Base-by-base conservation (phyloP, 35 echinoderm and acorn worm species). In the Antedon bifida region DNA sequence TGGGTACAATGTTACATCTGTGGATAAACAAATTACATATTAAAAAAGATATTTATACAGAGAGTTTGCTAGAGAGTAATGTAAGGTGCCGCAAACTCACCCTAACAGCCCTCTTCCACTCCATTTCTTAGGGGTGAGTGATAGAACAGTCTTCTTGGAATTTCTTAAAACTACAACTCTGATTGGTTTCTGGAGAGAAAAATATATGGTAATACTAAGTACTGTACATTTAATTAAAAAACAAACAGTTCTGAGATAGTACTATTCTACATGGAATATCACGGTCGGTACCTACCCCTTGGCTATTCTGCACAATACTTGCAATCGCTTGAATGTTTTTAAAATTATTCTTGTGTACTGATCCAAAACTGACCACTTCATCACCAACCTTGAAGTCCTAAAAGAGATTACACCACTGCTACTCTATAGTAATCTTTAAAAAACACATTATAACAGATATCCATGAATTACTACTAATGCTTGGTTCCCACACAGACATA, bases 361-460 rank as follows among this genome's bases (percentile, higher is more conserved):
- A 90, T 9, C 92, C 92, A 94, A 94, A 94, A 35, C 86, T 84
- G 30, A 84, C 78, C n/a, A 94, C 82, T 74, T 81, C 80, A 80
- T 94, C 92, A 30, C 88, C 88, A 46, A 90, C 85, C 16, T 39
- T 55, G 23, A 94, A 73, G 30, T 88, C 92, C 92, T 94, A n/a
- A n/a, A n/a, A n/a, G n/a, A n/a, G n/a, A n/a, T n/a, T n/a, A n/a
- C n/a, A n/a, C n/a, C n/a, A n/a, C n/a, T n/a, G n/a, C n/a, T n/a
- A n/a, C n/a, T n/a, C n/a, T n/a, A n/a, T n/a, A n/a, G n/a, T n/a
- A n/a, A n/a, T n/a, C n/a, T n/a, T n/a, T n/a, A n/a, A n/a, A n/a
- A n/a, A n/a, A n/a, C n/a, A n/a, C n/a, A n/a, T n/a, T n/a, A n/a
- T n/a, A n/a, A n/a, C n/a, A n/a, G n/a, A n/a, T n/a, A n/a, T n/a